phyloP scores from a whole-genome alignment of 2,888 invertebrate genomes.

The Drosophila incognita region DNA sequence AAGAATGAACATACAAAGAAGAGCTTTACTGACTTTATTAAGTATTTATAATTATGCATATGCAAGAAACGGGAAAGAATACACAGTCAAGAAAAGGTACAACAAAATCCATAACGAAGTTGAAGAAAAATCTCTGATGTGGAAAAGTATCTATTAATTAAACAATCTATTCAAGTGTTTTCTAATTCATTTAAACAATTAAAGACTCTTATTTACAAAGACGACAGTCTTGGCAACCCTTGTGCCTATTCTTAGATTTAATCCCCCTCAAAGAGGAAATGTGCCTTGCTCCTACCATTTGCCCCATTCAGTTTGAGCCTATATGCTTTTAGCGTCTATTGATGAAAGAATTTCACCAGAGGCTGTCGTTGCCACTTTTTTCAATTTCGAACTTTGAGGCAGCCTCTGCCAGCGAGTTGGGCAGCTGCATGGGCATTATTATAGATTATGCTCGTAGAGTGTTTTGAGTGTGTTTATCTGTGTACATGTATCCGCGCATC shows the following conservation, averaged over 20 bases:
- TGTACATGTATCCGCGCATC: slow-evolving; percentile 47
- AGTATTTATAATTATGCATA: neutral
- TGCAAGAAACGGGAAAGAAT: neutral
- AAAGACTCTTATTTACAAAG: neutral
- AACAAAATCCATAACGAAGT: neutral
- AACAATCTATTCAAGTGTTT: neutral
- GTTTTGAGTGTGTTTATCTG: slow-evolving; percentile 58
- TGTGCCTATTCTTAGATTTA: neutral
- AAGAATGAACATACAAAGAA: neutral
- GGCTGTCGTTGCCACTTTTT: slow-evolving; percentile 63
- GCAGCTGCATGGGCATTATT: slow-evolving; percentile 56
- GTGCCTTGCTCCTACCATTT: slow-evolving; percentile 2
- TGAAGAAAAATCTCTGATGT: neutral
- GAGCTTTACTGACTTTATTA: accelerated
- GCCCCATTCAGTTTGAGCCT: slow-evolving; percentile 18
- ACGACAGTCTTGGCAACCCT: slow-evolving; percentile 9
- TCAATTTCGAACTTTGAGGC: slow-evolving; percentile 62
- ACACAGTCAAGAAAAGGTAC: neutral
- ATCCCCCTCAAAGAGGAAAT: neutral
- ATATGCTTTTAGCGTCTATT: slow-evolving; percentile 41
- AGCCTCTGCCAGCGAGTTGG: slow-evolving; percentile 18
- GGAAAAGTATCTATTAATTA: neutral
- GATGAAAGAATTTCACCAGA: slow-evolving; percentile 76
- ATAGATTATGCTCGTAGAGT: slow-evolving; percentile 55
- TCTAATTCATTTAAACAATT: neutral